Evolutionary conservation across 1,140 invertebrate genomes (phyloP), one percentile per base, ranked within the genome.

Genomic region (Andrena cerasifolii): DNA sequence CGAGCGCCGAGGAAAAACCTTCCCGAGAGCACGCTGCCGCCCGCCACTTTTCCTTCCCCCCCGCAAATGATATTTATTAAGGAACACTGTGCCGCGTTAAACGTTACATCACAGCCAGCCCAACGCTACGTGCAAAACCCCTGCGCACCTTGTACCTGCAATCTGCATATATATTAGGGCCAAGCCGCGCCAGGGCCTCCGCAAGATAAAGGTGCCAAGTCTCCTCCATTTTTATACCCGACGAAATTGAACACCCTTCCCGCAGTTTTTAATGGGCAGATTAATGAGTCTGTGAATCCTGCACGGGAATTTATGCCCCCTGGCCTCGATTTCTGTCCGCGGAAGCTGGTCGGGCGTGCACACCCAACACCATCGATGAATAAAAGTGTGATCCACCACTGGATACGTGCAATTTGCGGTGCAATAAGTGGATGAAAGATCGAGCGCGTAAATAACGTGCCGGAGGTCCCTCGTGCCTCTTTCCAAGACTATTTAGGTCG

Each of bases 151-250:
- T 43, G 53, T 72, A 79, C 78, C 45, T 18, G 59, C 26, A 72
- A 80, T 80, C 66, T 81, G 61, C 76, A 81, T 79, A 81, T 76
- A 73, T 81, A 81, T 81, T 81, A 81, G 59, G 36, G 73, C 47
- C 49, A 54, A 28, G 45, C 33, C 24, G 51, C 59, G 12, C 36
- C n/a, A 47, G 12, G 33, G 6, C 21, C 31, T 12, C 8, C 33
- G 63, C 45, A 65, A 51, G 75, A 71, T 61, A 62, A 75, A 71
- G 40, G 58, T 53, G 56, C 36, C 33, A 70, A 78, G 16, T 28
- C 45, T 47, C 45, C 28, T 43, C 24, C 43, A 21, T 70, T 78
- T 79, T 59, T 56, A n/a, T 43, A 5, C 51, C 4, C n/a, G 24
- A 1, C 24, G n/a, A 36, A 31, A 70, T 70, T 12, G 33, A 70